Percentiles rank a stretch among this genome's conserved stretches.
Evolutionary conservation across 2,113 vertebrate species (phyloP).

Genomic region (Australoheros scitulus): DNA sequence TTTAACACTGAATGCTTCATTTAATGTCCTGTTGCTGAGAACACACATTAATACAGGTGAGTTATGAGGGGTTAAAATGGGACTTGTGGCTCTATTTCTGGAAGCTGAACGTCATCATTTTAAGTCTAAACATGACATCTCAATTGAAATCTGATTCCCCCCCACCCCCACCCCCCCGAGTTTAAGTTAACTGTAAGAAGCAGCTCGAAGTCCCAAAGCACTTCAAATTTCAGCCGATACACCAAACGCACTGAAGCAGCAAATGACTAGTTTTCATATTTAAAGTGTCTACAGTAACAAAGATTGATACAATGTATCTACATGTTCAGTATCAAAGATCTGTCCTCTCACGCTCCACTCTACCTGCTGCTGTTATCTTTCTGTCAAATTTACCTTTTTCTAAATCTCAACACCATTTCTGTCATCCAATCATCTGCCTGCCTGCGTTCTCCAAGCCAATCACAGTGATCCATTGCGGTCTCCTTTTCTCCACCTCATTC

Average conservation of each 20-base stretch:
- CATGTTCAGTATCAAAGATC: background rate
- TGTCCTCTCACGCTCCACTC: too few species aligned
- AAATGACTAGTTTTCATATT: background rate
- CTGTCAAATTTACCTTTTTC: too few species aligned
- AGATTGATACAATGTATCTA: background rate
- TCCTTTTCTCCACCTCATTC: too few species aligned
- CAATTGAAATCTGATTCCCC: fast-evolving
- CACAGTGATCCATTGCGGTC: too few species aligned
- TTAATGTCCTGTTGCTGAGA: background rate
- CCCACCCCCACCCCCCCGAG: too few species aligned
- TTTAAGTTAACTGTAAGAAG: too few species aligned
- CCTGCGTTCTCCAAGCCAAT: too few species aligned
- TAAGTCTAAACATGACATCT: background rate
- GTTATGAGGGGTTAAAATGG: background rate
- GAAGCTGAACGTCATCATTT: background rate
- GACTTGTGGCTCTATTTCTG: background rate
- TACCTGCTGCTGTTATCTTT: too few species aligned
- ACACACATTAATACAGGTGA: background rate
- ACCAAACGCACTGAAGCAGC: fast-evolving
- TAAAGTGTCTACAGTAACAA: fast-evolving
- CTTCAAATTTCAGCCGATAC: too few species aligned
- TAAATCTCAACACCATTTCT: too few species aligned
- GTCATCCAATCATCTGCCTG: too few species aligned
- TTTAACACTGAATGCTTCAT: background rate
- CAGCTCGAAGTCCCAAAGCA: too few species aligned